Conservation (phyloP, 2,888 invertebrate species). For the Plebejus argus region DNA sequence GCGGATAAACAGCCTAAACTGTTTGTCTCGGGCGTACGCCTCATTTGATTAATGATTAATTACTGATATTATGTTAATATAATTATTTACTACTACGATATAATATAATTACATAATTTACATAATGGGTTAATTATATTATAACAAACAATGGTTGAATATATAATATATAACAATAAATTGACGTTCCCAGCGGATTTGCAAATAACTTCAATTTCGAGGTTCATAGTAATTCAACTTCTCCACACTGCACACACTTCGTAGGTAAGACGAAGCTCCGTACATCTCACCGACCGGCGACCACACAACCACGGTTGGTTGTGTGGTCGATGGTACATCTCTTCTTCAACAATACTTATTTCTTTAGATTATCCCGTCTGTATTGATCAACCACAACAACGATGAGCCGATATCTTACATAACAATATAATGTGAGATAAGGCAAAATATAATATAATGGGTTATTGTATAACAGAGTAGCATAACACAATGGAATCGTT, state of each 20-base stretch:
- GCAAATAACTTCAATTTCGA: no score
- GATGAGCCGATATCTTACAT: not conserved
- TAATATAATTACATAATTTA: not conserved
- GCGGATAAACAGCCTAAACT: slow-evolving; percentile 3
- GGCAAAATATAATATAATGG: not conserved
- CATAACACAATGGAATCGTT: slow-evolving; percentile 31
- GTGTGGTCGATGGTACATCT: no score
- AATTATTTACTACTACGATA: not conserved
- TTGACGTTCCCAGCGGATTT: not conserved
- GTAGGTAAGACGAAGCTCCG: not conserved
- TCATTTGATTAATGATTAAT: slow-evolving; percentile 10
- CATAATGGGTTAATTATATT: not conserved
- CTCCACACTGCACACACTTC: no score
- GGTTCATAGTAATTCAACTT: no score
- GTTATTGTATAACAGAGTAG: slow-evolving; percentile 30
- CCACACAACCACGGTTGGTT: no score
- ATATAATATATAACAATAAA: not conserved
- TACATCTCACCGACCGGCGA: no score
- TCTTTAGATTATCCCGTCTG: not conserved
- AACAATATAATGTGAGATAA: slow-evolving; percentile 21
- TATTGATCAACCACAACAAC: not conserved
- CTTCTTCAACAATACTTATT: not conserved
- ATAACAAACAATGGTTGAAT: not conserved
- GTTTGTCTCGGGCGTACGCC: not conserved
- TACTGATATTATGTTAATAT: not conserved